phyloP scores from a whole-genome alignment of 37 sponge, comb jelly and placozoan genomes.

The Bolinopsis microptera region DNA sequence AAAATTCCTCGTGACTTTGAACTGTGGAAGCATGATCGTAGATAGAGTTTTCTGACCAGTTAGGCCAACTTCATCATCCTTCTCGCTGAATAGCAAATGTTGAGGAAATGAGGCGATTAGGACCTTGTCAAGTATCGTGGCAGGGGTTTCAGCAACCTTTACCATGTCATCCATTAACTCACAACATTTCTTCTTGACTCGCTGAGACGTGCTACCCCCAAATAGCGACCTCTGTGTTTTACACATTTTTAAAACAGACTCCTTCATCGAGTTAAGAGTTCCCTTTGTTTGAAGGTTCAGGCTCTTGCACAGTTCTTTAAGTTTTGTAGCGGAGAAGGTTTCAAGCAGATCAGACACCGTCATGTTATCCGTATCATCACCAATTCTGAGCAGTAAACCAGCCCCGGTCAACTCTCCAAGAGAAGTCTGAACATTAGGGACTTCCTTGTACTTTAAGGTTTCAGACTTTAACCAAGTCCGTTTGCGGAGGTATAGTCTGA shows the following conservation, averaged over 20 bases:
- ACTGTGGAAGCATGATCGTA: neutral
- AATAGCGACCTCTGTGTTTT: constrained; percentile 31
- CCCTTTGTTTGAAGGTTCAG: neutral
- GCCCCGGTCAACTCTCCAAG: neutral
- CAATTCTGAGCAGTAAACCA: neutral
- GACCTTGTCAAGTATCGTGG: neutral
- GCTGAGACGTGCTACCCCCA: neutral
- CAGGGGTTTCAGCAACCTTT: neutral
- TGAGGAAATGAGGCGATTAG: constrained; percentile 47
- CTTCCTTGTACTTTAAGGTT: neutral
- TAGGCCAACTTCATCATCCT: neutral
- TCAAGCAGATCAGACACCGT: neutral
- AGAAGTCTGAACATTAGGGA: neutral
- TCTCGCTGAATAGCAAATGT: neutral
- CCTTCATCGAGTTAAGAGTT: neutral
- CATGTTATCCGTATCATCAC: neutral
- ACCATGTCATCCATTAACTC: constrained; percentile 30
- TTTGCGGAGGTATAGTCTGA: constrained; percentile 34
- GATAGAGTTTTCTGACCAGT: neutral
- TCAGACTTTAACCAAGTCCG: neutral
- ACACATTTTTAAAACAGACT: neutral
- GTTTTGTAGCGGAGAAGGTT: neutral
- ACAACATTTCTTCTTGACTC: constrained; percentile 16
- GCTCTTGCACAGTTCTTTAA: constrained; percentile 8
- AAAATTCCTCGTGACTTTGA: neutral